Base-by-base conservation (phyloP, 2,888 invertebrate species). In the Ephialtes manifestator region DNA sequence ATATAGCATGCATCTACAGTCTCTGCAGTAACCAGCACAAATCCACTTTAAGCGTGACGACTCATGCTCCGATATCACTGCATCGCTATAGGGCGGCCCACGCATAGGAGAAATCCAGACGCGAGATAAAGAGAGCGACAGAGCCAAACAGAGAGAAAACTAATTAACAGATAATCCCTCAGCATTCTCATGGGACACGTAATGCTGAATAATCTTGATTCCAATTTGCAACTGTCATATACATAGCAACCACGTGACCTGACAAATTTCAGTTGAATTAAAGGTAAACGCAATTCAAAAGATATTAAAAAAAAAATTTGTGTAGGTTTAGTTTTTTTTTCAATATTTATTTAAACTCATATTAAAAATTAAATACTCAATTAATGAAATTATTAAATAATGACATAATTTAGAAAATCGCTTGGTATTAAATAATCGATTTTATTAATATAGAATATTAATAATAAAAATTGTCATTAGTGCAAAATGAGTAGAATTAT, bases 121-220 rank as follows among this genome's bases (percentile, higher is more conserved):
- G 13, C 35, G 74, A 60, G 53, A 71, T n/a, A 55, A 60, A 46
- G 39, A 55, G 53, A 58, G 51, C 48, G 76, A 63, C 18, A 51
- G 67, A 53, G 58, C 63, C 63, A 51, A 67, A 48, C 35, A 35
- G 65, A 48, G 67, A 67, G 7, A 84, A 81, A 83, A 75, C 83
- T 88, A 87, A 88, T 88, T 86, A 88, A 86, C 86, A 80, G 83
- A 83, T 80, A 85, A 88, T 86, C 86, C 82, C 60, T 43, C 46
- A 65, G 79, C 71, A 71, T 84, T 87, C 77, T 77, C 72, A 67
- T 24, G 74, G 71, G 80, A 82, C 67, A 80, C 63, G 70, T 55
- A 60, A 84, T 51, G 55, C 72, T 74, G 72, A 78, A 65, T 60
- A 60, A 60, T 60, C 35, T 13, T 18, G 58, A 58, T 58, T 31